Evolutionary conservation across 2,888 invertebrate species (phyloP).

Genomic region (Trichopoda pennipes): DNA sequence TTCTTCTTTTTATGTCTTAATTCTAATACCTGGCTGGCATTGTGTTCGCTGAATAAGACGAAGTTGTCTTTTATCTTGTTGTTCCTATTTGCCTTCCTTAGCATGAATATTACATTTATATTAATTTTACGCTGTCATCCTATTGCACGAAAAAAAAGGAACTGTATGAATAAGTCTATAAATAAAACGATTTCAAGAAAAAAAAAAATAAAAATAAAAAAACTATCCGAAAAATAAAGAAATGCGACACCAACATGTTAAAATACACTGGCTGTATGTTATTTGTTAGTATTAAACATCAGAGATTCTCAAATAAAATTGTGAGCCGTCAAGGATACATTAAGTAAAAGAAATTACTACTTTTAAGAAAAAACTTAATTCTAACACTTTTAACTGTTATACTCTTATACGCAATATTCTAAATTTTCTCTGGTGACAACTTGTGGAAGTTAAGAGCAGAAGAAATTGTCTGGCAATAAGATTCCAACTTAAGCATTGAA

Average conservation of each 20-base stretch:
- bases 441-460: no score
- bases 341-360: no score
- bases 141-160: constrained; percentile 45
- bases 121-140: constrained; percentile 68
- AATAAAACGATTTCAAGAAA: constrained; percentile 8
- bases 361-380: no score
- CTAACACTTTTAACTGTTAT: no score
- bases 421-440: no score
- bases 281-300: constrained; percentile 1
- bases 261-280: constrained; percentile 10
- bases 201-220: constrained; percentile 3
- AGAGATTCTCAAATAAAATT: constrained; percentile 21
- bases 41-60: constrained; percentile 29
- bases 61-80: constrained; percentile 31
- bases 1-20: constrained; percentile 11
- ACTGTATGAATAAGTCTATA: constrained; percentile 19
- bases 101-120: constrained; percentile 64
- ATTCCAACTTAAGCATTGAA: no score
- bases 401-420: no score
- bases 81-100: constrained; percentile 31
- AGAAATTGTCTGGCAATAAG: no score
- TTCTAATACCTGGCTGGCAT: constrained; percentile 48
- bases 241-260: constrained; percentile 38
- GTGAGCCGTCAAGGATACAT: no score
- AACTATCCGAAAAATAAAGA: constrained; percentile 16